Conservation (phyloP, 2,888 invertebrate genomes). For the Octonoba sinensis region DNA sequence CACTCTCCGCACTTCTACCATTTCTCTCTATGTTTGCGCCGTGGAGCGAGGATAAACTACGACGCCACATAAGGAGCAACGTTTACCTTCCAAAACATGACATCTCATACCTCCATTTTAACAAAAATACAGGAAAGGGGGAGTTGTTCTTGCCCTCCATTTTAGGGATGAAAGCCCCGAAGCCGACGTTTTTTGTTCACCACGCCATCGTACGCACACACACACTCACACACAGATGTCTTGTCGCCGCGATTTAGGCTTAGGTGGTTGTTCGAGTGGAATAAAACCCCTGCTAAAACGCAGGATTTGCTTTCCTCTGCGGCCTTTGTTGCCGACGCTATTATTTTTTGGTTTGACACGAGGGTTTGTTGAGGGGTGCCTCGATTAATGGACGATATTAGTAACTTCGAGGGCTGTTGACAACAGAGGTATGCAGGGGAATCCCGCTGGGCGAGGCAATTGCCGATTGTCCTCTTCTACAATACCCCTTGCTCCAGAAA, state of each 20-base stretch:
- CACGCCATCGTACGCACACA: neutral
- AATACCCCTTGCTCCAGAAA: no score
- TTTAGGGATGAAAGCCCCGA: constrained; percentile 3
- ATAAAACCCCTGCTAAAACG: constrained; percentile 35
- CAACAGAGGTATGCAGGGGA: no score
- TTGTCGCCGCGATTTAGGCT: constrained; percentile 37
- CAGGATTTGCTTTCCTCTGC: neutral
- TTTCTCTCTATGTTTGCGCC: no score
- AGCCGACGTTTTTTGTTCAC: constrained; percentile 14
- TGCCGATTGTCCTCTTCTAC: neutral
- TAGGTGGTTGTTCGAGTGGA: constrained; percentile 4
- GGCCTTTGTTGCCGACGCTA: constrained; percentile 15
- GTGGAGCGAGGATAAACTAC: constrained; percentile 22
- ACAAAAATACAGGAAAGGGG: constrained; percentile 24
- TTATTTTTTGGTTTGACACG: constrained; percentile 19
- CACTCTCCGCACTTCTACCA: no score
- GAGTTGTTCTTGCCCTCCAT: neutral
- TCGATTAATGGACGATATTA: no score
- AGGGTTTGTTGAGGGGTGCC: no score
- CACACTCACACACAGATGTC: constrained; percentile 32
- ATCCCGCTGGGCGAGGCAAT: neutral
- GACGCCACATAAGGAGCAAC: constrained; percentile 11
- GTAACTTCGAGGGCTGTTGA: no score
- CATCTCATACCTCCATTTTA: constrained; percentile 33
- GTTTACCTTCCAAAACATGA: constrained; percentile 27